Base-by-base conservation (phyloP, 2,888 invertebrate species). In the Polietes domitor region DNA sequence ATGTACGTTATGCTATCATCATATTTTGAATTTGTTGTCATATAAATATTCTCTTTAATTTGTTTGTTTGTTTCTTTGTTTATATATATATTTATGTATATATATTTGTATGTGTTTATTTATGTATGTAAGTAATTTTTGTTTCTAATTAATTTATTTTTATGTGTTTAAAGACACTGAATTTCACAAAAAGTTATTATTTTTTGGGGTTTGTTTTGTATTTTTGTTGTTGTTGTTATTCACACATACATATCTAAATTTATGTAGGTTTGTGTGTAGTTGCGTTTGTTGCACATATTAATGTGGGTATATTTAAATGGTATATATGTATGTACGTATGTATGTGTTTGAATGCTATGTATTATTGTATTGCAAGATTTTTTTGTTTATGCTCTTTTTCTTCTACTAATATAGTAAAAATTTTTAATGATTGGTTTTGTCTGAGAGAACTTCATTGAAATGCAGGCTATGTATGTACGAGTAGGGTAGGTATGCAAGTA, bases 151-250 rank as follows among this genome's bases (percentile, higher is more conserved):
- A 73, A 28, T 77, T 82, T 76, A 53, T 58, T 75, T 82, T 82
- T 85, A 83, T 83, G 85, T 86, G 83, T 85, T 85, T 89, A 89
- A 90, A 89, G 89, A 90, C 90, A 90, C 89, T 90, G 89, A 90
- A 89, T 90, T 90, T 90, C 89, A 90, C 89, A 90, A 89, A 89
- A 88, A 85, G 76, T 85, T 83, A 82, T 61, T 79, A 73, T 73
- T 58, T 73, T 82, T 80, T 26, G 28, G n/a, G 41, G 15, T 53
- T 72, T 71, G 9, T 47, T 71, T 71, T 50, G n/a, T n/a, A 32
- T 70, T 72, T 28, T 50, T 50, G 3, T 41, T 32, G 1, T 63
- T 32, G n/a, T 63, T 68, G 19, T 41, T 12, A 32, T 65, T 26
- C n/a, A 65, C 19, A 10, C 1, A 24, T 24, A 53, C 47, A 3